Percentiles rank a stretch among this genome's conserved stretches.
These are phyloP conservation scores for Papilio demoleus DNA, from an alignment of 2,888 invertebrate species.

Conservation along the genomic window DNA sequence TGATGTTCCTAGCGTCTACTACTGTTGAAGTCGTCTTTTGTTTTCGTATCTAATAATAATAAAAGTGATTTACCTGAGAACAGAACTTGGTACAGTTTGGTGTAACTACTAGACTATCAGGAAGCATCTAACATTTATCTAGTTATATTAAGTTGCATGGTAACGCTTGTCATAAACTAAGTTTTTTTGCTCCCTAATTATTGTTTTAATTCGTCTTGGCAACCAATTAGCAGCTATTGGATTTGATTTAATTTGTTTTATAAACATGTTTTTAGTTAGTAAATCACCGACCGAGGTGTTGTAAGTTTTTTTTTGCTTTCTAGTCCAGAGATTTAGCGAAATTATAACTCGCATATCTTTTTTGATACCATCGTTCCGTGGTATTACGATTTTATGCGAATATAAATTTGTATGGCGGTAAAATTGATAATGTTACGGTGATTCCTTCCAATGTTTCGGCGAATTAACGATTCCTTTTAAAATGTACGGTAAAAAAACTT, in stretches of 20 bases:
- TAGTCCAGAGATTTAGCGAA: conserved; percentile 5
- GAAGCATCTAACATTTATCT: too few relatives aligned
- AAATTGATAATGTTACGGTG: conserved; percentile 35
- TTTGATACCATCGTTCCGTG: conserved; percentile 14
- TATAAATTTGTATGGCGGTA: conserved; percentile 26
- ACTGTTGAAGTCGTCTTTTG: too few relatives aligned
- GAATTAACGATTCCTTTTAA: conserved; percentile 20
- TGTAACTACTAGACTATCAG: too few relatives aligned
- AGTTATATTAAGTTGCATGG: not conserved
- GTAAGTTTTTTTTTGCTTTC: conserved; percentile 21
- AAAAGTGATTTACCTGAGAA: too few relatives aligned
- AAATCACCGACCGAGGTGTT: not conserved
- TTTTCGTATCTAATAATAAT: too few relatives aligned
- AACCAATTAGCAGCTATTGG: conserved; percentile 26
- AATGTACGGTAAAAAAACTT: conserved; percentile 14
- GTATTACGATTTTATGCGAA: conserved; percentile 25
- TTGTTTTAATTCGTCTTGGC: conserved; percentile 26
- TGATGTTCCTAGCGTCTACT: too few relatives aligned
- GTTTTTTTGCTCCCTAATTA: conserved; percentile 21
- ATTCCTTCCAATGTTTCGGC: conserved; percentile 28
- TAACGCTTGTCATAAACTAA: conserved; percentile 16
- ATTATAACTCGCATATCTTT: conserved; percentile 7
- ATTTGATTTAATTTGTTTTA: conserved; percentile 26
- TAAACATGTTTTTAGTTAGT: conserved; percentile 24
- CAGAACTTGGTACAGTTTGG: too few relatives aligned